Evolutionary conservation across 2,888 invertebrate genomes (phyloP).

Genomic region (Dasysyrphus albostriatus): DNA sequence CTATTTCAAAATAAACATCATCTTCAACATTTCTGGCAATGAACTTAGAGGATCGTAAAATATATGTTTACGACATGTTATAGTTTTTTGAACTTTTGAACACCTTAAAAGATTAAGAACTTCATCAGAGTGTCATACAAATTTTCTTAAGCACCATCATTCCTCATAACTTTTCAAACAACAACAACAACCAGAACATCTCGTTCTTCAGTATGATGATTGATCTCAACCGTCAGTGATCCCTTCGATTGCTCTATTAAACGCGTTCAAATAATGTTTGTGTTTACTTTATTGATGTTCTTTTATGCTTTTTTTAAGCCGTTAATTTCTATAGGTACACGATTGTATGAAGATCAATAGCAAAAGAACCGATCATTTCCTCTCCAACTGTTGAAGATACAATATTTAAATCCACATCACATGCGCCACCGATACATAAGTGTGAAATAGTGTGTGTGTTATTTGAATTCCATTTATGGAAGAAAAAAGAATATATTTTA

Average conservation of each 20-base stretch:
- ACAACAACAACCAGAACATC: neutral
- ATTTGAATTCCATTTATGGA: conserved; percentile 40
- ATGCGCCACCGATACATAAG: conserved; percentile 8
- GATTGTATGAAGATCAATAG: conserved; percentile 58
- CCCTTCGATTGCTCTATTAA: conserved; percentile 30
- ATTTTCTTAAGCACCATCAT: conserved; percentile 22
- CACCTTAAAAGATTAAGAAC: conserved; percentile 29
- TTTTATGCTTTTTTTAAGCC: conserved; percentile 8
- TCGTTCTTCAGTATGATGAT: conserved; percentile 26
- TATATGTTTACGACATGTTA: conserved; percentile 29
- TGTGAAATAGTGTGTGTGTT: neutral
- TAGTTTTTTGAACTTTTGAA: conserved; percentile 2
- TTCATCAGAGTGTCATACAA: conserved; percentile 47
- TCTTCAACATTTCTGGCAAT: conserved; percentile 6
- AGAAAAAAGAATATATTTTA: conserved; percentile 22
- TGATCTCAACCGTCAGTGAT: conserved; percentile 59
- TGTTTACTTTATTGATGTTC: conserved; percentile 66
- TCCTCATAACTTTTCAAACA: conserved; percentile 30
- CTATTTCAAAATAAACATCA: neutral
- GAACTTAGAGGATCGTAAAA: conserved; percentile 31
- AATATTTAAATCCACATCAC: conserved; percentile 37
- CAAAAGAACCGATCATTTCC: conserved; percentile 45
- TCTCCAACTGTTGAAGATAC: neutral
- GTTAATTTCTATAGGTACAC: conserved; percentile 18
- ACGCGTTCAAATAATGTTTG: conserved; percentile 33